Evolutionary conservation across 2,797 vertebrate genomes (phyloP).

Genomic region (Tenualosa thibaudeaui): DNA sequence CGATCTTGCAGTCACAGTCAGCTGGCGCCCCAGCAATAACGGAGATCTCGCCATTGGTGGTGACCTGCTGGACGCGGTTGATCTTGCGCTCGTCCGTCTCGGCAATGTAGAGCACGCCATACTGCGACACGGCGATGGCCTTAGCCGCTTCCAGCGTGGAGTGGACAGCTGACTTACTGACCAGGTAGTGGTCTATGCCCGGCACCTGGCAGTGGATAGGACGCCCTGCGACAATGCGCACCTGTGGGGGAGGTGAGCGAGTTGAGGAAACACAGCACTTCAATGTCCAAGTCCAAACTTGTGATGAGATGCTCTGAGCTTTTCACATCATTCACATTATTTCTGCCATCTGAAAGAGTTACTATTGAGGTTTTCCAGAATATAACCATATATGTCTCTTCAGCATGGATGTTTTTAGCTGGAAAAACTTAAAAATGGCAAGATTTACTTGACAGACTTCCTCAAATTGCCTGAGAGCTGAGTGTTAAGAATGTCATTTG

Average conservation of each 20-base stretch:
- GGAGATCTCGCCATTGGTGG: constrained; percentile 92
- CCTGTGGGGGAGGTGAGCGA: constrained; percentile 45
- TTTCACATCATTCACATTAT: background rate
- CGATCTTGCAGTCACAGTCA: constrained; percentile 97
- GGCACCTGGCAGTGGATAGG: constrained; percentile 97
- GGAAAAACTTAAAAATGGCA: too few relatives aligned
- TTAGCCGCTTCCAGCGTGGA: constrained; percentile 92
- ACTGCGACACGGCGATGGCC: constrained; percentile 90
- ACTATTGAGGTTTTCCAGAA: too few relatives aligned
- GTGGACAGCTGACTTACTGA: constrained; percentile 91
- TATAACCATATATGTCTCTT: too few relatives aligned
- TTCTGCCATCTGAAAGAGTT: background rate
- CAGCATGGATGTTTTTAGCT: too few relatives aligned
- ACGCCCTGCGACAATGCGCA: constrained; percentile 90
- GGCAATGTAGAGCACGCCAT: constrained; percentile 89
- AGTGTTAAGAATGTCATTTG: background rate
- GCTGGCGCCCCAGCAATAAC: constrained; percentile 89
- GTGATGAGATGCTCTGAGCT: background rate
- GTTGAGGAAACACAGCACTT: background rate
- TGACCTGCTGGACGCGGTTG: constrained; percentile 95
- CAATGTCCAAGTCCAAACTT: background rate
- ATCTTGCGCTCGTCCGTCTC: constrained; percentile 96
- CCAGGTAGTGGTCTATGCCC: constrained; percentile 89
- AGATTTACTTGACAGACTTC: too few relatives aligned
- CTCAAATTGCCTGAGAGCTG: background rate